Conservation (phyloP, 2,113 vertebrate species). For the Noturus placidus region DNA sequence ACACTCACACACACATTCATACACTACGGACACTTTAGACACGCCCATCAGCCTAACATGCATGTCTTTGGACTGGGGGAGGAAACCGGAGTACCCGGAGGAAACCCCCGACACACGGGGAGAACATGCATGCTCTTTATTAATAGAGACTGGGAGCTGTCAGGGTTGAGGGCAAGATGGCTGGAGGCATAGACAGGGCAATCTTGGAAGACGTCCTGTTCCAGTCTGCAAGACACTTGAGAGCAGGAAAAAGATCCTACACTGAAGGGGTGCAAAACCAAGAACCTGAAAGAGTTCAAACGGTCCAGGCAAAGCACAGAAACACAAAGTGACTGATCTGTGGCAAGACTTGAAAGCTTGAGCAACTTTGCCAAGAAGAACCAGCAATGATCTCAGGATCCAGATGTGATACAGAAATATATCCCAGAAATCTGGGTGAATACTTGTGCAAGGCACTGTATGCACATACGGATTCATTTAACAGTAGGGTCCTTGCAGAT, state of each 20-base stretch:
- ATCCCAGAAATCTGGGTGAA: neutral
- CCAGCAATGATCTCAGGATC: neutral
- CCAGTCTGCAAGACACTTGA: neutral
- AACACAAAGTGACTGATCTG: neutral
- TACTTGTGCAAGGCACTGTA: neutral
- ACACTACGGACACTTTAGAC: too few relatives aligned
- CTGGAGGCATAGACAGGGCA: neutral
- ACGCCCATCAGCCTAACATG: too few relatives aligned
- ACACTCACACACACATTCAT: too few relatives aligned
- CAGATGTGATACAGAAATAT: neutral
- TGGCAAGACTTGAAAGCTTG: neutral
- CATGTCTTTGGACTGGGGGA: too few relatives aligned
- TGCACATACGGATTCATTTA: neutral
- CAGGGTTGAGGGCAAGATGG: neutral
- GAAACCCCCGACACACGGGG: too few relatives aligned
- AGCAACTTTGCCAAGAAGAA: neutral
- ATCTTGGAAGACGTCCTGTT: neutral
- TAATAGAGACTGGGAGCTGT: neutral
- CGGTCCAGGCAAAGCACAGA: neutral
- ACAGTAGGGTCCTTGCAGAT: neutral
- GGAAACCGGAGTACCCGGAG: too few relatives aligned
- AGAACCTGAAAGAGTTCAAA: neutral
- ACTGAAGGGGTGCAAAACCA: neutral
- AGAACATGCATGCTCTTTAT: neutral
- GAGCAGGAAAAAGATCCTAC: neutral